Evolutionary conservation across 2,888 invertebrate species (phyloP).

Genomic region (Serripes groenlandicus): DNA sequence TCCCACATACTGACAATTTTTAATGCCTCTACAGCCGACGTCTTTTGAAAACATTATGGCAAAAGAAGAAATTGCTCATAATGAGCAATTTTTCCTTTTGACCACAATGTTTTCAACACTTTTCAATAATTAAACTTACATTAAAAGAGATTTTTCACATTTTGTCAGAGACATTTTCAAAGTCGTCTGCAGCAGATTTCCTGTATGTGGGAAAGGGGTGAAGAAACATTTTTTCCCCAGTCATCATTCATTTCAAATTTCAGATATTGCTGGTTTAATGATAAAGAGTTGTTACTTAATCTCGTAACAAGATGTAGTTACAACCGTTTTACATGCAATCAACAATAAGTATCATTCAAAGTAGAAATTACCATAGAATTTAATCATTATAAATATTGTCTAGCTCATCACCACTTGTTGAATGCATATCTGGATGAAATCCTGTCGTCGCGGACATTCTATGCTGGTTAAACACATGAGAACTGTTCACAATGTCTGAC

Average conservation of each 20-base stretch:
- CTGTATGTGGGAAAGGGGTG: no score
- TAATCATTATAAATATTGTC: slow-evolving; percentile 51
- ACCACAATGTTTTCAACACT: neutral
- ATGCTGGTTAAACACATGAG: slow-evolving; percentile 69
- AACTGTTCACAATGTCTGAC: slow-evolving; percentile 74
- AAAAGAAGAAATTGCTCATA: slow-evolving; percentile 3
- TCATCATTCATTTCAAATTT: no score
- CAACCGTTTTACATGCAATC: no score
- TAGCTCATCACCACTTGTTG: slow-evolving; percentile 57
- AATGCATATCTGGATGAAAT: slow-evolving; percentile 20
- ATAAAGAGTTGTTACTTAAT: no score
- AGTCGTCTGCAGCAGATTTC: no score
- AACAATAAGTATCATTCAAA: no score
- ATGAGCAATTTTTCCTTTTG: slow-evolving; percentile 2
- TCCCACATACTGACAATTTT: neutral
- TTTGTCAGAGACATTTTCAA: no score
- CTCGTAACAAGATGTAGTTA: no score
- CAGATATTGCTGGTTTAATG: no score
- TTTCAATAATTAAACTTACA: neutral
- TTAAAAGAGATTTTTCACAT: no score
- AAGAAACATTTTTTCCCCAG: no score
- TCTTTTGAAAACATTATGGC: slow-evolving; percentile 5
- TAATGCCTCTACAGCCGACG: neutral
- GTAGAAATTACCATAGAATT: no score
- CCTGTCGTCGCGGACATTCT: slow-evolving; percentile 5